Evolutionary conservation across 2,113 vertebrate species (phyloP), one percentile per base, ranked within the genome.

Genomic region (Asarcornis scutulata): DNA sequence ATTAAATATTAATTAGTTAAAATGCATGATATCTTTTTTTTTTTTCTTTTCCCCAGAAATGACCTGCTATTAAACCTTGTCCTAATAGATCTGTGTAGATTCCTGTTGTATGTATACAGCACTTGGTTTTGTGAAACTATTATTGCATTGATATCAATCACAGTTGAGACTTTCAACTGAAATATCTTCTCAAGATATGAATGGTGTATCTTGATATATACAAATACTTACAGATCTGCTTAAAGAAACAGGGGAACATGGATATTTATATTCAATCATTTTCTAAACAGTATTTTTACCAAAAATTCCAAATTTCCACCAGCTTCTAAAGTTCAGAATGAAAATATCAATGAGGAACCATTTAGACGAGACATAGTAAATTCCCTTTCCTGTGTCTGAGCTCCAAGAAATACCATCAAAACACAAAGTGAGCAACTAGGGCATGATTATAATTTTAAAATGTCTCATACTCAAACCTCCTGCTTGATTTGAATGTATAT

Each of bases 1-100:
- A 58, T 82, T 25, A 95, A 93, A 85, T 82, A 86, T 63, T 86
- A 46, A 75, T 84, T 78, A 72, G 56, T 38, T 60, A 84, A 84
- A 88, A 63, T 5, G 2, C 25, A 71, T 18, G 0, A 29, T 32
- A 69, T 26, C 21, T 1, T 22, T 83, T 74, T 21, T 1, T 21
- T 83, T 71, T 34, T 31, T 87, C 72, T 80, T 36, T 75, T 77
- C 31, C 40, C 53, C 27, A 71, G 56, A 92, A 77, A 67, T 72
- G 3, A 50, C 21, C 25, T 55, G 21, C 31, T 42, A 52, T 71
- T 48, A 88, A 74, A 83, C 48, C 31, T 58, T 31, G 2, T 22
- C 64, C 6, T 68, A 56, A 17, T 21, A 82, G 58, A 93, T 2
- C 3, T 62, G 18, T 50, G 10, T 32, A 53, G 25, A 40, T 69